Conservation (phyloP, 2,888 invertebrate species). For the Drosophila fungiperda region DNA sequence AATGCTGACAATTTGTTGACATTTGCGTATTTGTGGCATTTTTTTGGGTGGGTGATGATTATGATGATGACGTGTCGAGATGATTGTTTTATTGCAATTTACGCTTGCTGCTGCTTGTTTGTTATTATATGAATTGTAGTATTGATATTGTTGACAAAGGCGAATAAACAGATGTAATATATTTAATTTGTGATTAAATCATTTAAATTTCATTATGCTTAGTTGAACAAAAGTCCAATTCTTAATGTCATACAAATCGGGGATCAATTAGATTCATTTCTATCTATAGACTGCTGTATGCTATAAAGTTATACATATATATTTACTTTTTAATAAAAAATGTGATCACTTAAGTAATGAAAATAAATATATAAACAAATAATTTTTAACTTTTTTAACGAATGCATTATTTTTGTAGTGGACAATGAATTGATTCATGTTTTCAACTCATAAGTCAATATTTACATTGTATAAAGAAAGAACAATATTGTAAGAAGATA, state of each 20-base stretch:
- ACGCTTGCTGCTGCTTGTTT: slow-evolving; percentile 14
- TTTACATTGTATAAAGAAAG: slow-evolving; percentile 22
- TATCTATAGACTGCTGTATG: not conserved
- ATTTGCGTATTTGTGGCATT: slow-evolving; percentile 33
- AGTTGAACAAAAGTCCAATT: slow-evolving; percentile 1
- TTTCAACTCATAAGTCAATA: slow-evolving; percentile 25
- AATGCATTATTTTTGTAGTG: not conserved
- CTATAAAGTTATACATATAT: not conserved
- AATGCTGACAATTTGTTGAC: slow-evolving; percentile 76
- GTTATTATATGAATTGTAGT: slow-evolving; percentile 10
- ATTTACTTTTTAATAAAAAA: not conserved
- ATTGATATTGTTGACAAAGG: slow-evolving; percentile 11
- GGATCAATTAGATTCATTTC: not conserved
- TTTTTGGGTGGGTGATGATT: slow-evolving; percentile 42
- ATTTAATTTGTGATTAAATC: slow-evolving; percentile 11
- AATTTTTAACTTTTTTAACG: not conserved
- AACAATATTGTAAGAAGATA: slow-evolving; percentile 17
- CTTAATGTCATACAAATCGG: not conserved
- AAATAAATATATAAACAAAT: not conserved
- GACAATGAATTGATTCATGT: not conserved
- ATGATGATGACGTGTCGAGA: slow-evolving; percentile 26
- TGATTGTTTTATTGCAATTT: slow-evolving; percentile 56
- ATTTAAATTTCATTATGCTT: slow-evolving; percentile 2
- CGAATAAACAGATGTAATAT: slow-evolving; percentile 8
- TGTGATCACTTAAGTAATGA: not conserved